phyloP scores from a whole-genome alignment of 1,140 invertebrate genomes.

The Brevipalpus yothersi region DNA sequence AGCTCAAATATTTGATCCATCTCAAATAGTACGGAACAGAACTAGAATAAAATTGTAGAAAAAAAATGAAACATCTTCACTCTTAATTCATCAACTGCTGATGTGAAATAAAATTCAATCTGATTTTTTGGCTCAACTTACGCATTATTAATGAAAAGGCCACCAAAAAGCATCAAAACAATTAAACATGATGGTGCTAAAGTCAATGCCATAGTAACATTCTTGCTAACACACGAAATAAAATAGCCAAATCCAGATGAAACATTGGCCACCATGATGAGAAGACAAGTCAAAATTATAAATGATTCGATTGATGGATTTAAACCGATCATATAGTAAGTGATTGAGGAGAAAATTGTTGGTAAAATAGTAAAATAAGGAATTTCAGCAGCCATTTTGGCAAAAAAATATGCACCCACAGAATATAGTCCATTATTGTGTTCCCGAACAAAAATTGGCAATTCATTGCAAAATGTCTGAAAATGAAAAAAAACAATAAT shows the following conservation, averaged over 20 bases:
- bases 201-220: slow-evolving; percentile 55
- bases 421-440: slow-evolving; percentile 75
- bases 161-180: slow-evolving; percentile 76
- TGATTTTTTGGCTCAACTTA: too few species aligned
- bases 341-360: slow-evolving; percentile 50
- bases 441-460: slow-evolving; percentile 73
- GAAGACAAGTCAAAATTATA: slow-evolving; percentile 16
- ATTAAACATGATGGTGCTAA: slow-evolving; percentile 71
- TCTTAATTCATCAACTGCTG: too few species aligned
- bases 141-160: slow-evolving; percentile 77
- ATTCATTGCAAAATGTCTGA: slow-evolving; percentile 70
- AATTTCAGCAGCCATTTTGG: slow-evolving; percentile 53
- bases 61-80: too few species aligned
- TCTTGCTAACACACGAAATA: slow-evolving; percentile 55
- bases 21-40: slow-evolving; percentile 64
- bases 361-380: slow-evolving; percentile 38
- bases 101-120: too few species aligned
- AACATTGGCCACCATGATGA: slow-evolving; percentile 20
- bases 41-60: slow-evolving; percentile 19
- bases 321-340: slow-evolving; percentile 38
- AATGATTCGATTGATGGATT: slow-evolving; percentile 15
- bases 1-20: slow-evolving; percentile 78
- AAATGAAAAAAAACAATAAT: slow-evolving; percentile 9
- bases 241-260: slow-evolving; percentile 37
- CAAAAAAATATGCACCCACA: slow-evolving; percentile 72